Percentiles rank a stretch among this genome's conserved stretches.
These are phyloP conservation scores for Zosterops pallidus DNA, from an alignment of 2,113 vertebrate species.

Conservation along the genomic window DNA sequence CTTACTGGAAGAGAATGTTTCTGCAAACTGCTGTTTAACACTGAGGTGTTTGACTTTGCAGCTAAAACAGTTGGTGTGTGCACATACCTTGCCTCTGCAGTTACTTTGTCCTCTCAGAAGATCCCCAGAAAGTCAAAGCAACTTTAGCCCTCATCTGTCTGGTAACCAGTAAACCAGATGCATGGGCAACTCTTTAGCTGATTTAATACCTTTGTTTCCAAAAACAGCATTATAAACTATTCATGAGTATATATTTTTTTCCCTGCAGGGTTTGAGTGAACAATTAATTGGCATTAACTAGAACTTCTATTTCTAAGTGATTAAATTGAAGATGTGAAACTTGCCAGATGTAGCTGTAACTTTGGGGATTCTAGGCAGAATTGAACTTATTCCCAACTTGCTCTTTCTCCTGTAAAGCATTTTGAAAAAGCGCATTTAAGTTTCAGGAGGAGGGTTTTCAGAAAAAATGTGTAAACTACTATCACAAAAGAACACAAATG, in stretches of 20 bases:
- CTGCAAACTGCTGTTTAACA: conserved; percentile 36
- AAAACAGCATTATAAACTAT: conserved; percentile 28
- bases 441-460: conserved; percentile 25
- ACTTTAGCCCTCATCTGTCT: background rate
- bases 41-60: conserved; percentile 33
- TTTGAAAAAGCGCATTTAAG: background rate
- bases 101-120: conserved; percentile 26
- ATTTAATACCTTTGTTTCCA: background rate
- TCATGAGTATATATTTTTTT: background rate
- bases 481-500: conserved; percentile 60
- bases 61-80: conserved; percentile 1
- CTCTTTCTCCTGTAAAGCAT: conserved; percentile 7
- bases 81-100: conserved; percentile 23
- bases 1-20: conserved; percentile 16
- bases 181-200: background rate
- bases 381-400: conserved; percentile 60
- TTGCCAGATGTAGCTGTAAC: conserved; percentile 33
- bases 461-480: conserved; percentile 50
- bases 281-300: conserved; percentile 39
- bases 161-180: conserved; percentile 17
- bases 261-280: conserved; percentile 10
- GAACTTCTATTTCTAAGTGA: conserved; percentile 17
- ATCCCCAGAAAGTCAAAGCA: background rate
- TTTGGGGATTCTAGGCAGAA: conserved; percentile 42
- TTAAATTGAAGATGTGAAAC: conserved; percentile 16